A percentile compares a stretch with the other conserved stretches of the same genome.
Evolutionary conservation across 37 sponge, comb jelly and placozoan genomes (phyloP).

Genomic region (Beroe ovata): DNA sequence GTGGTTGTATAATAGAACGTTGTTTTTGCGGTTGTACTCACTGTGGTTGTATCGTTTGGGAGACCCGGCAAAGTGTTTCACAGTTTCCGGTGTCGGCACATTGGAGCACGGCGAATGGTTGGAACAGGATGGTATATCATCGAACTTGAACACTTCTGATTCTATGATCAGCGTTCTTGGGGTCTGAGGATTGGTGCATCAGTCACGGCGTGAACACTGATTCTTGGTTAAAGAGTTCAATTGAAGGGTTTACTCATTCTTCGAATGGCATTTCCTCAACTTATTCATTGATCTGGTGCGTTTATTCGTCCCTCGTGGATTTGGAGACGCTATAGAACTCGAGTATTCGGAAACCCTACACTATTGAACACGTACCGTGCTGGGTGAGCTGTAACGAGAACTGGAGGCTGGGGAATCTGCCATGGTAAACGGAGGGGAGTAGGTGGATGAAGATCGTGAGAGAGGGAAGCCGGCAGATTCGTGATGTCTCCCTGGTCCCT

Average conservation of each 20-base stretch:
- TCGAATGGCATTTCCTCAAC: no score
- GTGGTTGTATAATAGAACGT: no score
- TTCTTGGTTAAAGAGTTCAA: no score
- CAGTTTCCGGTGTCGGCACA: conserved; percentile 62
- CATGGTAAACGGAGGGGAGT: conserved; percentile 36
- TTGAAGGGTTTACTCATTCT: no score
- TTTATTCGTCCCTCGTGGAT: no score
- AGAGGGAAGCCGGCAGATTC: neutral
- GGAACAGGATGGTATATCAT: conserved; percentile 35
- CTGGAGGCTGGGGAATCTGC: neutral
- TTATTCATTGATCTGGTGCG: no score
- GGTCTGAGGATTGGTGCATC: no score
- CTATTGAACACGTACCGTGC: conserved; percentile 1
- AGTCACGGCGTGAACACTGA: no score
- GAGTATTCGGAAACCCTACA: no score
- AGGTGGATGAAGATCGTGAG: conserved; percentile 44
- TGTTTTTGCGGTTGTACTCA: no score
- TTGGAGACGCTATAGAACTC: no score
- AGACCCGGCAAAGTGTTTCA: conserved; percentile 17
- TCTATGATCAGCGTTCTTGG: conserved; percentile 45
- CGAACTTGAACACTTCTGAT: conserved; percentile 66
- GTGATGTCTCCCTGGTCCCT: no score
- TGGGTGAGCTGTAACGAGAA: conserved; percentile 17
- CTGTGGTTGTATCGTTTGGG: conserved; percentile 18
- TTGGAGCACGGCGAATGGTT: conserved; percentile 51